Conservation (phyloP, 1,140 invertebrate genomes). For the Drosophila arawakana region DNA sequence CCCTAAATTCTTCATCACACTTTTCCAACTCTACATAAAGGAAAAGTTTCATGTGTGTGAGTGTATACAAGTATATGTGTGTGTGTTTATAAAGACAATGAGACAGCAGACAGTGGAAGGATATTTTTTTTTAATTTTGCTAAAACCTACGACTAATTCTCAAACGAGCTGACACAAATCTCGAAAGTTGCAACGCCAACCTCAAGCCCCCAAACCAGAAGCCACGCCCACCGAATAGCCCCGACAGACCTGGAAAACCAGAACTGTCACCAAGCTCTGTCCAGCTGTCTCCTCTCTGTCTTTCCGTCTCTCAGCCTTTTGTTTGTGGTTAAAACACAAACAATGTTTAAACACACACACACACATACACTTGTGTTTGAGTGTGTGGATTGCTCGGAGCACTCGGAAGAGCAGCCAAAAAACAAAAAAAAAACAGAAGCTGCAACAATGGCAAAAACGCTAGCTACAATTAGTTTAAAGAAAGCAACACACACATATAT, state of each 20-base stretch:
- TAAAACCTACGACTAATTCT: conserved; percentile 82
- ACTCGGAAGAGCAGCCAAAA: conserved; percentile 14
- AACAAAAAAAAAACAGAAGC: conserved; percentile 17
- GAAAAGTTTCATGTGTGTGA: background rate
- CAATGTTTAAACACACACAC: conserved; percentile 34
- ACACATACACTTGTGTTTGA: background rate
- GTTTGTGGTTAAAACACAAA: conserved; percentile 51
- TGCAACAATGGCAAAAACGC: conserved; percentile 55
- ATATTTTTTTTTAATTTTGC: conserved; percentile 78
- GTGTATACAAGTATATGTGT: background rate
- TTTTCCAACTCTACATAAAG: conserved; percentile 20
- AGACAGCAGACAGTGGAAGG: conserved; percentile 69
- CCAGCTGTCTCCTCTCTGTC: conserved; percentile 27
- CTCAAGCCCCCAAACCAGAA: background rate
- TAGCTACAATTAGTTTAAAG: conserved; percentile 72
- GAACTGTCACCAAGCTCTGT: conserved; percentile 44
- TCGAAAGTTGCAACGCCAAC: conserved; percentile 75
- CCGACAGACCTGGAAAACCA: conserved; percentile 9
- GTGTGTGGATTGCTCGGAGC: conserved; percentile 26
- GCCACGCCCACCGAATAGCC: background rate
- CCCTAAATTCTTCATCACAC: conserved; percentile 24
- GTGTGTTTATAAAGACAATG: conserved; percentile 45
- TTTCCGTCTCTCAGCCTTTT: conserved; percentile 41
- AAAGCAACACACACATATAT: conserved; percentile 38
- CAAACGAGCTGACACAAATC: conserved; percentile 82